Conservation (phyloP, 37 sponge, comb jelly and placozoan species). For the Aplysina aerophoba region DNA sequence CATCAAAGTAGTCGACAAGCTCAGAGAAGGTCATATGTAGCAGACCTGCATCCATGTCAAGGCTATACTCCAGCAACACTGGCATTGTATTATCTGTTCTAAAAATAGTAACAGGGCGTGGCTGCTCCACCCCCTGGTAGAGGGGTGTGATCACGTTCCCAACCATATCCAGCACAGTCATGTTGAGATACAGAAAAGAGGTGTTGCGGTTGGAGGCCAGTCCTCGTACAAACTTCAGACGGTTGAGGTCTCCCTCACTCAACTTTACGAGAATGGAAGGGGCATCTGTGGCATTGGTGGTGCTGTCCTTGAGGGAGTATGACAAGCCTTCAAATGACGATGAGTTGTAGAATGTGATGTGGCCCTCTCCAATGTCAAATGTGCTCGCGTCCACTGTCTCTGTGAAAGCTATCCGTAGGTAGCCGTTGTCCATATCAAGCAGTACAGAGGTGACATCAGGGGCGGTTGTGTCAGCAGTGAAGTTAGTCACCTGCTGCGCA, state of each 20-base stretch:
- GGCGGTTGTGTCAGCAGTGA: constrained; percentile 75
- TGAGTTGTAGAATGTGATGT: constrained; percentile 71
- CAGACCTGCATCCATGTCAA: constrained; percentile 77
- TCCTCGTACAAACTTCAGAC: constrained; percentile 78
- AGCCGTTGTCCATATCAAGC: constrained; percentile 69
- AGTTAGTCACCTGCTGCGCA: constrained; percentile 39
- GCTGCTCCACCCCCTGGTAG: constrained; percentile 54
- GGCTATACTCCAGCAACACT: constrained; percentile 55
- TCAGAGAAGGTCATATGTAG: constrained; percentile 87
- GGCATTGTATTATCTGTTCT: constrained; percentile 64
- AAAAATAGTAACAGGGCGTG: constrained; percentile 62
- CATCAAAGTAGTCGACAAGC: constrained; percentile 65
- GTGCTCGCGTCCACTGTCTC: constrained; percentile 81
- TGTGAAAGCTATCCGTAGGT: constrained; percentile 63
- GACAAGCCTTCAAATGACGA: constrained; percentile 49
- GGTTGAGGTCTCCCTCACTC: constrained; percentile 69
- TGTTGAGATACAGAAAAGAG: constrained; percentile 76
- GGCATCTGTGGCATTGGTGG: constrained; percentile 56
- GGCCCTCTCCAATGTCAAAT: constrained; percentile 40
- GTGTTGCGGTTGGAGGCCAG: constrained; percentile 42
- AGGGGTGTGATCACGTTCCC: constrained; percentile 78
- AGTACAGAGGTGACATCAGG: constrained; percentile 69
- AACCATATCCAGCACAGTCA: constrained; percentile 75
- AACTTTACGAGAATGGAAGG: constrained; percentile 62
- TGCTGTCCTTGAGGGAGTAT: constrained; percentile 68